phyloP scores from a whole-genome alignment of 2,113 vertebrate genomes.

The Scatophagus argus region DNA sequence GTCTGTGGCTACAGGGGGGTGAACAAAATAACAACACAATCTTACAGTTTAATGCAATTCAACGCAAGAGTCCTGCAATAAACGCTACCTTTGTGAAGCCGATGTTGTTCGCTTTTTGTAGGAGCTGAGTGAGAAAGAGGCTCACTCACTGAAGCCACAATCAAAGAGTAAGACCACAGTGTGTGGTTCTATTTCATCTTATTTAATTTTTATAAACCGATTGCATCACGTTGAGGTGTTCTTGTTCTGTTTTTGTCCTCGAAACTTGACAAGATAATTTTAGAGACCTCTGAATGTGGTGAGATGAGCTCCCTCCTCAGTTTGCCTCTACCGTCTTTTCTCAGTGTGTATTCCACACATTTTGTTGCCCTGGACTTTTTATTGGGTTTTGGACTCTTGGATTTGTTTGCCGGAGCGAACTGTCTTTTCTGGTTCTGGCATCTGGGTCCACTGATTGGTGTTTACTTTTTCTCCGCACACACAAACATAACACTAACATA shows the following conservation, averaged over 20 bases:
- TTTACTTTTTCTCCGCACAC: too few relatives aligned
- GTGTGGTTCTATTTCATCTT: background rate
- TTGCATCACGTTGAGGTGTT: background rate
- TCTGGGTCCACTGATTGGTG: too few relatives aligned
- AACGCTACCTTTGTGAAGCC: constrained; percentile 13
- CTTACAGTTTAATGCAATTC: constrained; percentile 36
- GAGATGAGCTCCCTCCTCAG: too few relatives aligned
- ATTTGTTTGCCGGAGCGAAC: too few relatives aligned
- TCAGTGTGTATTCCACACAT: too few relatives aligned
- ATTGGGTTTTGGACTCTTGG: too few relatives aligned
- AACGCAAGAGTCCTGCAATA: constrained; percentile 34
- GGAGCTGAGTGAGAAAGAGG: background rate
- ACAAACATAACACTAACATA: too few relatives aligned
- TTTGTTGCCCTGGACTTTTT: too few relatives aligned
- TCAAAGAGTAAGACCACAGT: accelerated
- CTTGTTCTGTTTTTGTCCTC: background rate
- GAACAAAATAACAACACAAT: constrained; percentile 31
- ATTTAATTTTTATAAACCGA: background rate
- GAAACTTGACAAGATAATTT: background rate
- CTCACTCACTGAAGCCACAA: background rate
- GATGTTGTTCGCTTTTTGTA: background rate
- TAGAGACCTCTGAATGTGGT: too few relatives aligned
- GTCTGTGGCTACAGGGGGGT: constrained; percentile 22
- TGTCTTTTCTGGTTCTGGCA: too few relatives aligned
- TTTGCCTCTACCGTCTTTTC: too few relatives aligned